phyloP scores from a whole-genome alignment of 1,140 invertebrate species.

The Onthophagus taurus region DNA sequence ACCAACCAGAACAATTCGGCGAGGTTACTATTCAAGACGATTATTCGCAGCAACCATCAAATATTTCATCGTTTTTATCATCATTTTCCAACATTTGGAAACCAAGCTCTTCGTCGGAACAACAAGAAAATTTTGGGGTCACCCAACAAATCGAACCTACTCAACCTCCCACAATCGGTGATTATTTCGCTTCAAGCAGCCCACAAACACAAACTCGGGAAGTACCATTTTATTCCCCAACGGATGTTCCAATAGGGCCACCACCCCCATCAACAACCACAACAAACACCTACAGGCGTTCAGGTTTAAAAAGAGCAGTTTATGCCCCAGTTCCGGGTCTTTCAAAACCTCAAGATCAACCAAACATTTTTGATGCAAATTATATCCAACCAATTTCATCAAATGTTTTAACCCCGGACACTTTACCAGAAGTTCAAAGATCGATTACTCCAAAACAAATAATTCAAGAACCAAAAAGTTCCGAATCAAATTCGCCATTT shows the following conservation, averaged over 20 bases:
- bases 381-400: constrained; percentile 6
- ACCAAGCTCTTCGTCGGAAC: neutral
- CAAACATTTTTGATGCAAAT: neutral
- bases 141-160: neutral
- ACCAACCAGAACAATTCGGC: constrained; percentile 4
- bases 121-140: neutral
- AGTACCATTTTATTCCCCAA: constrained; percentile 19
- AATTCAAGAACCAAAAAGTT: neutral
- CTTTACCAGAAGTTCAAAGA: constrained; percentile 3
- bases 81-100: constrained; percentile 22
- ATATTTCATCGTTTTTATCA: constrained; percentile 22
- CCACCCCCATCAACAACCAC: constrained; percentile 12
- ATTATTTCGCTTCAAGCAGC: too few species aligned
- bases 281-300: constrained; percentile 26
- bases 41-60: too few species aligned
- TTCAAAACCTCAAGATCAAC: constrained; percentile 13
- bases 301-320: constrained; percentile 30
- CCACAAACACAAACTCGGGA: constrained; percentile 7
- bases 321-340: constrained; percentile 38
- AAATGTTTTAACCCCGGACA: constrained; percentile 3
- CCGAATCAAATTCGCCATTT: constrained; percentile 7
- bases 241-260: neutral
- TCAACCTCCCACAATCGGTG: neutral
- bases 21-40: too few species aligned
- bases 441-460: constrained; percentile 7